A percentile compares a stretch with the other conserved stretches of the same genome.
These are phyloP conservation scores for Wiebesia pumilae DNA, from an alignment of 1,140 invertebrate species.

Conservation along the genomic window DNA sequence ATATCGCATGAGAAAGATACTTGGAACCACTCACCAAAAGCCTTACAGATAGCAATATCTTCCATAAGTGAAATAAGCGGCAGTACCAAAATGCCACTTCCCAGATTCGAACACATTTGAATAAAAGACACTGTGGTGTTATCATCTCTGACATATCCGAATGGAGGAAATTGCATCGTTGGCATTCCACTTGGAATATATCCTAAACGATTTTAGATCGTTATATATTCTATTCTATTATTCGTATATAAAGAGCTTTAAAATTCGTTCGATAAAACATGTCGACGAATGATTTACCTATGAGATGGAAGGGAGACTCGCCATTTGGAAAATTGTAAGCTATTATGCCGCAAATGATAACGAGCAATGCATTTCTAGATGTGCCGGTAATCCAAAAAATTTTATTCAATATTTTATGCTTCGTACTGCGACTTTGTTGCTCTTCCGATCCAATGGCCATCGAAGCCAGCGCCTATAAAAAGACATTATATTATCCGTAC, in stretches of 20 bases:
- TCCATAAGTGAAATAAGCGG: slow-evolving; percentile 88
- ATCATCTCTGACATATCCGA: slow-evolving; percentile 76
- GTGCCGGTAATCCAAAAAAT: slow-evolving; percentile 79
- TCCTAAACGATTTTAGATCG: background rate
- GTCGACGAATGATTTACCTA: slow-evolving; percentile 73
- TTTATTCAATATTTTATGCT: slow-evolving; percentile 72
- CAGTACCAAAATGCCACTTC: slow-evolving; percentile 85
- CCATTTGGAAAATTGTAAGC: slow-evolving; percentile 72
- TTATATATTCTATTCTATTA: background rate
- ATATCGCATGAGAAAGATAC: too few species aligned
- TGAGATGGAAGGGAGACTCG: slow-evolving; percentile 58
- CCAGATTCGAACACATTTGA: slow-evolving; percentile 83
- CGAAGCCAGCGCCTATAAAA: slow-evolving; percentile 77
- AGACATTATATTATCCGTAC: background rate
- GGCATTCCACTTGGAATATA: slow-evolving; percentile 80
- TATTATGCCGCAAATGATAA: slow-evolving; percentile 80
- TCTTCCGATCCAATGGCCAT: slow-evolving; percentile 76
- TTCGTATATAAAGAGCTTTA: background rate
- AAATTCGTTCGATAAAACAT: too few species aligned
- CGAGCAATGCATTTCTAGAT: slow-evolving; percentile 85
- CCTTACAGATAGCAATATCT: slow-evolving; percentile 89
- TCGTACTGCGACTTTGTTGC: slow-evolving; percentile 71
- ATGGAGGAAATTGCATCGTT: slow-evolving; percentile 78
- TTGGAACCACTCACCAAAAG: slow-evolving; percentile 78
- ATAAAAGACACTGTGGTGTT: slow-evolving; percentile 78